A percentile compares a stretch with the other conserved stretches of the same genome.
Conservation (phyloP, 2,888 invertebrate species). For the Lepidochrysops patricia region DNA sequence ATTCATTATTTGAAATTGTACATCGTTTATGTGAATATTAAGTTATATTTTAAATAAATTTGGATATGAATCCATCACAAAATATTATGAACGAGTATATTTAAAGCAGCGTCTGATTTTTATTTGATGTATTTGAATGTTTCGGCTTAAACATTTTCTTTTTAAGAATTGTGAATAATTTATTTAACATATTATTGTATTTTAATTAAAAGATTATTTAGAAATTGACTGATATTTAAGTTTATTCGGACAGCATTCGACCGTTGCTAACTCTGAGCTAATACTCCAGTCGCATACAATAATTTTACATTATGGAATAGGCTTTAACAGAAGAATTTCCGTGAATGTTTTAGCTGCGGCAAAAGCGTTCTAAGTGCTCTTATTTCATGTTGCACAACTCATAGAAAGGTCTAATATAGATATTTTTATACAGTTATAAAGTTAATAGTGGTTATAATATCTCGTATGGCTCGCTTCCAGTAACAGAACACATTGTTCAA, state of each 20-base stretch:
- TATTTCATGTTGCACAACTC: constrained; percentile 24
- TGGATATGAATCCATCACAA: constrained; percentile 3
- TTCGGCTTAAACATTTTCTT: constrained; percentile 2
- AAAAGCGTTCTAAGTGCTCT: constrained; percentile 28
- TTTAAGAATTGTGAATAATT: constrained; percentile 14
- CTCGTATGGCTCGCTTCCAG: neutral
- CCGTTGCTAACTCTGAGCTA: constrained; percentile 23
- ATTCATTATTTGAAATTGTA: constrained; percentile 12
- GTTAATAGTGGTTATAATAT: constrained; percentile 12
- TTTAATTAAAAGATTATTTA: constrained; percentile 11
- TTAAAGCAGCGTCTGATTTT: neutral
- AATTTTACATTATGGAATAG: constrained; percentile 16
- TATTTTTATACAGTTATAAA: constrained; percentile 25
- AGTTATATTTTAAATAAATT: constrained; percentile 7
- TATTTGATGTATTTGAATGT: neutral
- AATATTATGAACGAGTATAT: constrained; percentile 1
- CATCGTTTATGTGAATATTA: constrained; percentile 12
- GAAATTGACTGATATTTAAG: constrained; percentile 15
- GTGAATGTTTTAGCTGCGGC: constrained; percentile 18
- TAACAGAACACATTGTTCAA: neutral
- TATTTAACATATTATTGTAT: constrained; percentile 15
- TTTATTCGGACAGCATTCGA: constrained; percentile 19
- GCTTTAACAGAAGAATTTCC: constrained; percentile 12
- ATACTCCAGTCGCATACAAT: neutral
- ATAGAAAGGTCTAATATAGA: constrained; percentile 20